These are phyloP conservation scores for Macrostomum cliftonense DNA, from an alignment of 2,888 invertebrate genomes.

Conservation along the genomic window DNA sequence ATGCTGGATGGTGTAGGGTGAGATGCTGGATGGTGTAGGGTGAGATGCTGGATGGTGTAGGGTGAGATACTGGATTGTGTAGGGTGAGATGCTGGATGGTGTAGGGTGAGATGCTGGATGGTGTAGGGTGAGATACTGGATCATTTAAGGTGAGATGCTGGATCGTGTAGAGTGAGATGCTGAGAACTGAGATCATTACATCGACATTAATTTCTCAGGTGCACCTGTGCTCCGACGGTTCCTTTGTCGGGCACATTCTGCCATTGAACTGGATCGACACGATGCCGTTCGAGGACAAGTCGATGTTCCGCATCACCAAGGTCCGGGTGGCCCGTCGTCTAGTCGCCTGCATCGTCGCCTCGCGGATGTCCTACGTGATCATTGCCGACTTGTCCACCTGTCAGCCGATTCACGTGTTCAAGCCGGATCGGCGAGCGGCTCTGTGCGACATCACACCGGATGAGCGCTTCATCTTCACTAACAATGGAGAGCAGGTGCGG, in stretches of 20 bases:
- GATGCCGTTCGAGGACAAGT: conserved; percentile 22
- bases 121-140: no score
- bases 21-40: no score
- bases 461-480: conserved; percentile 24
- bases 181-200: no score
- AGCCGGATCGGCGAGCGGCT: conserved; percentile 22
- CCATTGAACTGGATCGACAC: conserved; percentile 26
- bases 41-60: no score
- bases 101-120: no score
- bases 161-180: no score
- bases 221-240: neutral
- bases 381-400: conserved; percentile 23
- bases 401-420: conserved; percentile 23
- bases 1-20: no score
- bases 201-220: no score
- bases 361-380: conserved; percentile 27
- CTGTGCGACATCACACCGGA: conserved; percentile 26
- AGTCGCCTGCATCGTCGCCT: conserved; percentile 24
- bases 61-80: no score
- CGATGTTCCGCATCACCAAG: conserved; percentile 14
- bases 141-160: no score
- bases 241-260: conserved; percentile 29
- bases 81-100: no score
- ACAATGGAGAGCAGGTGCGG: conserved; percentile 17
- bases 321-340: conserved; percentile 19